Base-by-base conservation (phyloP, 1,140 invertebrate genomes). In the Drusus annulatus region DNA sequence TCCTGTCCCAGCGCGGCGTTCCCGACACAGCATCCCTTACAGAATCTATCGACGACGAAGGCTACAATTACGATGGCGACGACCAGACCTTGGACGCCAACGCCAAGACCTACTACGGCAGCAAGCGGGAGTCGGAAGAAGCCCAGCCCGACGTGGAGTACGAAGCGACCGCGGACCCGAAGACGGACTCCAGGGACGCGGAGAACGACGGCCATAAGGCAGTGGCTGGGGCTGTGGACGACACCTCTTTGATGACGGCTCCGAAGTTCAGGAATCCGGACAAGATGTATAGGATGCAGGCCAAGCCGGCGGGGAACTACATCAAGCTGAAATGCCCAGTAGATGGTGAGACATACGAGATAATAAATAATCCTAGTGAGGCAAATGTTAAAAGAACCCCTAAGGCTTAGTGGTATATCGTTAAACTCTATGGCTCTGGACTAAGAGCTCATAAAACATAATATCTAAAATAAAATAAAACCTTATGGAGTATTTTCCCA, bases 231-330 rank as follows among this genome's bases (percentile, higher is more conserved):
- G 85, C 87, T 62, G 84, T 88, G 3, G 87, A 89, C 83, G 83
- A 85, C 16, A 86, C 85, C 6, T 86, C 85, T 31, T 86, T 85
- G 7, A 86, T 87, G 78, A 88, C 84, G 45, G 76, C 85, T 5
- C 89, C 89, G 1, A 85, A 84, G 76, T 90, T 89, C 65, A 90
- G 89, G 79, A 87, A 89, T 86, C 86, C 85, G 1, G 83, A 86
- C 1, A 90, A 87, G 85, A 84, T 89, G 85, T 87, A 84, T 31
- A 84, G 83, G 2, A 87, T 87, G 81, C 86, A 89, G 73, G 89
- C 87, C 84, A 90, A 89, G 79, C 88, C 89, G 4, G 88, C 88
- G 50, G 89, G 89, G n/a, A 88, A 85, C 76, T 87, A 86, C 23
- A 86, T 89, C 36, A 86, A 86, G 80, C 83, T 90, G 10, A 87